phyloP scores from a whole-genome alignment of 2,113 vertebrate species.

The Neolamprologus tretocephalus region DNA sequence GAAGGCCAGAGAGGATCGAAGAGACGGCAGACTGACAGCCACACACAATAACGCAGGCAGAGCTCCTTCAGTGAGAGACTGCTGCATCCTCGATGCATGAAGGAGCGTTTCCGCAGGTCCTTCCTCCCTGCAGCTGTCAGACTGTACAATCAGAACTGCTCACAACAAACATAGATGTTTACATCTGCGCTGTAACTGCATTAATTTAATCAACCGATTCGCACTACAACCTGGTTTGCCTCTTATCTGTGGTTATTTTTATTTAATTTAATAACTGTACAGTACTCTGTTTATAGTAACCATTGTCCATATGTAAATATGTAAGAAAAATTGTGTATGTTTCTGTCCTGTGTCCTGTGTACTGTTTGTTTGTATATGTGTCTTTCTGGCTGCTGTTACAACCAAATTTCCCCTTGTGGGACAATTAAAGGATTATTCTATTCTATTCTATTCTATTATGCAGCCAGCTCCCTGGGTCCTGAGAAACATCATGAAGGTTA shows the following conservation, averaged over 20 bases:
- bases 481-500: too few species aligned
- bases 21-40: neutral
- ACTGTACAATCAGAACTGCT: neutral
- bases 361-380: too few species aligned
- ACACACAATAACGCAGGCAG: neutral
- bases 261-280: neutral
- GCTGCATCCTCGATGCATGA: neutral
- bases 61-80: neutral
- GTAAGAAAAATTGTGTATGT: neutral
- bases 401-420: too few species aligned
- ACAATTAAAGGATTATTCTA: neutral
- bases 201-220: neutral
- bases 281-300: neutral
- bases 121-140: neutral
- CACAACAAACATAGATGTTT: neutral
- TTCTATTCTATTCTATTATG: too few species aligned
- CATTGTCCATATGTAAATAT: neutral
- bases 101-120: neutral
- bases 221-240: neutral
- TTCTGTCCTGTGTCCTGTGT: neutral
- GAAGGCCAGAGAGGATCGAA: neutral
- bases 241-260: neutral
- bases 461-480: too few species aligned
- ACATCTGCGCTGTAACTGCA: neutral
- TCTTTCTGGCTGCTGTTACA: too few species aligned